Evolutionary conservation across 2,113 vertebrate species (phyloP), one percentile per base, ranked within the genome.

Genomic region (Ciconia stormi): DNA sequence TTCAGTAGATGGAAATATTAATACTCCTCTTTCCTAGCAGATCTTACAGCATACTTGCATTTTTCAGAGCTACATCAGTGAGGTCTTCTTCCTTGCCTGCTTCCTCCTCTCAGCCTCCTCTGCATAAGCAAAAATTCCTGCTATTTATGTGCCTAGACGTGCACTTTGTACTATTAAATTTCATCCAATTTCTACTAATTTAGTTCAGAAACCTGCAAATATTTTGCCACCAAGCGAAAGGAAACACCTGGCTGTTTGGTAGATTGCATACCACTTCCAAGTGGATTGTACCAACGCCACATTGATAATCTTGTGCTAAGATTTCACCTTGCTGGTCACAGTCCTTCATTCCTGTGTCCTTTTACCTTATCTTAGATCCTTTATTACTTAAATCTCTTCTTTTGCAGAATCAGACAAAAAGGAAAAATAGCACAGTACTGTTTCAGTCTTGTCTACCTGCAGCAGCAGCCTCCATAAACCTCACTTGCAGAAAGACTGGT

Each of bases 401-500:
- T 7, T 16, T 61, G 40, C 32, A 84, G 59, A 66, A 61, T 82
- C 12, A 44, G 46, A 59, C 4, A 20, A 36, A 55, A 53, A 36
- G 6, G 5, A 25, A 38, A 62, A 16, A 16, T 20, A 67, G 42
- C 16, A 66, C 10, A 14, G 3, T 27, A 5, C 9, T 61, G 65
- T 40, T 40, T n/a, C 56, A 30, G 36, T 21, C 30, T 63, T n/a
- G 25, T 50, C 46, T 53, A 40, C 13, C 12, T 69, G 25, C n/a
- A 53, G 11, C 42, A 29, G 7, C 30, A 65, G 5, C 10, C 82
- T 72, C 19, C 19, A 29, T 32, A 83, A 67, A 65, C 6, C 9
- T 52, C 20, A 47, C n/a, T 34, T 81, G 7, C 9, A 46, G 55
- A 77, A 95, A 95, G 98, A 98, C 97, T 96, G 98, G 96, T 97